A percentile compares a stretch with the other conserved stretches of the same genome.
phyloP scores from a whole-genome alignment of 2,797 vertebrate species.

The Fringilla coelebs region DNA sequence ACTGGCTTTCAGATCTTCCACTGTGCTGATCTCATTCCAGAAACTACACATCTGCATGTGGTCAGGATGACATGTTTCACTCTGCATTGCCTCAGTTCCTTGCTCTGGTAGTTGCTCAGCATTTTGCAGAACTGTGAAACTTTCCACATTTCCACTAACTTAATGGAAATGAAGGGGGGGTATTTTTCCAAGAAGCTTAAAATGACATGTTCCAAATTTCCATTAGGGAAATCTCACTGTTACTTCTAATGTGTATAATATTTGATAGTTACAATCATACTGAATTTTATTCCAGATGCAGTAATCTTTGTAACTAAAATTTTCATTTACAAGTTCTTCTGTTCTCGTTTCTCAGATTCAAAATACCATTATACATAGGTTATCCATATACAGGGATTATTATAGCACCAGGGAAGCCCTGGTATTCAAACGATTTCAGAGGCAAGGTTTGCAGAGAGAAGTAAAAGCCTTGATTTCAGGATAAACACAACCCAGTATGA shows the following conservation, averaged over 20 bases:
- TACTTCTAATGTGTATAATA: background rate
- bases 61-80: background rate
- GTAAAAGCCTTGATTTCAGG: background rate
- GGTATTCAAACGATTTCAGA: background rate
- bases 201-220: background rate
- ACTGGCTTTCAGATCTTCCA: background rate
- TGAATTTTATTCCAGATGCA: background rate
- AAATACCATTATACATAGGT: background rate
- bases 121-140: background rate
- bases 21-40: background rate
- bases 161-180: background rate
- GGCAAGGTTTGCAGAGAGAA: background rate
- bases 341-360: background rate
- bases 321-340: background rate
- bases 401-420: background rate
- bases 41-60: background rate
- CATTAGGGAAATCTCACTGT: background rate
- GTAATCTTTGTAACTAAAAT: background rate
- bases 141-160: background rate
- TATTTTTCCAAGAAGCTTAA: background rate
- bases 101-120: background rate
- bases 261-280: background rate
- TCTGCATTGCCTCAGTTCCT: background rate
- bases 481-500: background rate
- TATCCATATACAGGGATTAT: background rate